Base-by-base conservation (phyloP, 1,140 invertebrate genomes). In the Habropoda laboriosa region DNA sequence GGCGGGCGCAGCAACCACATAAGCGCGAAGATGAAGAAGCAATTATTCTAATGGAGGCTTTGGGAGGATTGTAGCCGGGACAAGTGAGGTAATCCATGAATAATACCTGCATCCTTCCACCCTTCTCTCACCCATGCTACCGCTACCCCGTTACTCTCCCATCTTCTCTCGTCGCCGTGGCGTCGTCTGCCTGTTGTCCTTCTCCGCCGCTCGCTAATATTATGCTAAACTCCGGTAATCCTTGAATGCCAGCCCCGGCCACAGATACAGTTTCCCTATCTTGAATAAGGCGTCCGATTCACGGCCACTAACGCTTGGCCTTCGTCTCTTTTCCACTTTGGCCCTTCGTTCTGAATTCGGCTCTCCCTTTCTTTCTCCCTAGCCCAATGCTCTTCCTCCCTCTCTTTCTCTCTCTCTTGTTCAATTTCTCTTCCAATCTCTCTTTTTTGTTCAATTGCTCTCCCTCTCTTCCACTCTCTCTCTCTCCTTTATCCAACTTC, bases 11-110 rank as follows among this genome's bases (percentile, higher is more conserved):
- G 72, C 83, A 82, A 72, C 80, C 80, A 81, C 86, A 83, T 89
- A 90, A 91, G 89, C 87, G 88, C 87, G 88, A 92, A 92, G 90
- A 92, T 92, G 91, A 92, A 91, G 90, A 92, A 92, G 91, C 91
- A 92, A 92, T 92, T 92, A 92, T 92, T 92, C 90, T 92, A 92
- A 92, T 92, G 91, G 91, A 91, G 88, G 91, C 89, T 91, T 91
- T 89, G 88, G 86, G 86, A 88, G 90, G 90, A 91, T 89, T 89
- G 89, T 90, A 90, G 86, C 85, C 83, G 88, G 90, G 91, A 91
- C 89, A 92, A 92, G 91, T 92, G 89, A 89, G 90, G 91, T 92
- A 92, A 92, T 92, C 91, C 90, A 92, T 92, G 91, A 92, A 92
- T 92, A 92, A 91, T 91, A 91, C 89, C 83, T 72, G 72, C 68